Evolutionary conservation across 1,140 invertebrate genomes (phyloP).

Genomic region (Diuraphis noxia): DNA sequence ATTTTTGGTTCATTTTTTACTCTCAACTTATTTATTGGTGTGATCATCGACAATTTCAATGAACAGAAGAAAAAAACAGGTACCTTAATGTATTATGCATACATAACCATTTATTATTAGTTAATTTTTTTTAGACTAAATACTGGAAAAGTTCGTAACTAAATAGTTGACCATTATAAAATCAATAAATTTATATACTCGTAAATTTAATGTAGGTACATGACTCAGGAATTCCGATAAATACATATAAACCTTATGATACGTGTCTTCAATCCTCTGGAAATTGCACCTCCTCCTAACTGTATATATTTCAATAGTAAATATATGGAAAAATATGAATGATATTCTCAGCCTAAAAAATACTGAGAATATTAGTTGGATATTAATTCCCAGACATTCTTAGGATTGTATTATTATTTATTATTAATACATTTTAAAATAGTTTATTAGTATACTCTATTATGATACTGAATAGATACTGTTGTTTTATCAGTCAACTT

Average conservation of each 20-base stretch:
- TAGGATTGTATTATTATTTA: too few species aligned
- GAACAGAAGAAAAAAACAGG: conserved; percentile 96
- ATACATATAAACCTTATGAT: too few species aligned
- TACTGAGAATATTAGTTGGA: too few species aligned
- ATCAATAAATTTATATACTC: not conserved
- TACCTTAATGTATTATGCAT: conserved; percentile 53
- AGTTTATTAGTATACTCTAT: too few species aligned
- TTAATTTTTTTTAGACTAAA: not conserved
- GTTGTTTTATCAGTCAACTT: not conserved
- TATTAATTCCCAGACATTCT: too few species aligned
- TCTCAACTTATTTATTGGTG: conserved; percentile 96
- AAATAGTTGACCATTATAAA: not conserved
- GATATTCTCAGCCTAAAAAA: too few species aligned
- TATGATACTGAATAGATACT: too few species aligned
- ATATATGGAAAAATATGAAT: too few species aligned
- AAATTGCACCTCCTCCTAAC: too few species aligned
- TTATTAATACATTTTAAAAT: too few species aligned
- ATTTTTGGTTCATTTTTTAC: conserved; percentile 98
- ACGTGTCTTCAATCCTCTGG: too few species aligned
- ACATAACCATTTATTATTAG: not conserved
- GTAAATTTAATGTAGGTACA: not conserved
- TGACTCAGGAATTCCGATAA: not conserved
- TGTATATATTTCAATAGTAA: too few species aligned
- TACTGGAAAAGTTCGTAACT: not conserved
- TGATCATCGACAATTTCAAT: conserved; percentile 98